phyloP scores from a whole-genome alignment of 2,888 invertebrate genomes.

The Vesta saturnalis region DNA sequence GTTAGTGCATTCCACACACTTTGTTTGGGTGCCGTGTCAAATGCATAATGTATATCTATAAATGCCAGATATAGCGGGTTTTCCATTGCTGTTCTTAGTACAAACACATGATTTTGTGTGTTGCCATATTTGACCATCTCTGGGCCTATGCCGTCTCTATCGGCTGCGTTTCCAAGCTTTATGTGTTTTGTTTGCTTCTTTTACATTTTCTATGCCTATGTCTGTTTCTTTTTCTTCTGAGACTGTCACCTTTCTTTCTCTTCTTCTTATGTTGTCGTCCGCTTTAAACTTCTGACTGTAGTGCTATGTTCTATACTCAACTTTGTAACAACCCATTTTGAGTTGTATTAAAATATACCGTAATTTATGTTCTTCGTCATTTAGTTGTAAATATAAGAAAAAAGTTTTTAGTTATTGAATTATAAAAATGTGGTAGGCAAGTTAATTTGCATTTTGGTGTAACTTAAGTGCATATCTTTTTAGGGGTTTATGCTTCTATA shows the following conservation, averaged over 20 bases:
- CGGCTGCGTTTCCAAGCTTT: too few relatives aligned
- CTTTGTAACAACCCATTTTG: too few relatives aligned
- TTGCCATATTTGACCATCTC: background rate
- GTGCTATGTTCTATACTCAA: background rate
- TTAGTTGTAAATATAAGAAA: too few relatives aligned
- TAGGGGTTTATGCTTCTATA: too few relatives aligned
- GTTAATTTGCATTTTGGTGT: too few relatives aligned
- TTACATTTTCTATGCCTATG: background rate
- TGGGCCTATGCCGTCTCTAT: background rate
- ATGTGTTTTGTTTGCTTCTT: background rate
- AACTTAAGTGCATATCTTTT: too few relatives aligned
- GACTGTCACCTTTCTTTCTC: background rate
- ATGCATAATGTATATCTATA: background rate
- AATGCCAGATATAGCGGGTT: background rate
- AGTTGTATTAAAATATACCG: too few relatives aligned
- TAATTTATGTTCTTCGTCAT: too few relatives aligned
- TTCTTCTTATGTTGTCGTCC: background rate
- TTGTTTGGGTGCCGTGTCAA: too few relatives aligned
- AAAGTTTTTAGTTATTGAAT: too few relatives aligned
- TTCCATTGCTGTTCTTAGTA: background rate
- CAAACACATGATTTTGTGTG: background rate
- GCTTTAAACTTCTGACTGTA: background rate
- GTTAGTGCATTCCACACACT: too few relatives aligned
- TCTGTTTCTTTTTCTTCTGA: background rate
- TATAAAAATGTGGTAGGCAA: too few relatives aligned